phyloP scores from a whole-genome alignment of 2,113 vertebrate species.

The Lota lota region DNA sequence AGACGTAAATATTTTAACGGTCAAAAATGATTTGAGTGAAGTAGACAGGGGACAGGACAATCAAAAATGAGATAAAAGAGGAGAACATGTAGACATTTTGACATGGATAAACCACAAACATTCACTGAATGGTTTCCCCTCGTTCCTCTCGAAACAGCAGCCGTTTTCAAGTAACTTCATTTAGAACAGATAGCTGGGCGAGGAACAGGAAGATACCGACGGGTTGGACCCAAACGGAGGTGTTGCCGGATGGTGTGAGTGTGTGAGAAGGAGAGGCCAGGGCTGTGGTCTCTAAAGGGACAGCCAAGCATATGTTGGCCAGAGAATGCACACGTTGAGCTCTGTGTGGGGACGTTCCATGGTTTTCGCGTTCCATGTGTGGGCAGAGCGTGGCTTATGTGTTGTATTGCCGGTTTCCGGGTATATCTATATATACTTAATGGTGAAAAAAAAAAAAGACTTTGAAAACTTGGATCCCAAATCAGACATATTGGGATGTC shows the following conservation, averaged over 20 bases:
- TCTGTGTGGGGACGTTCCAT: background rate
- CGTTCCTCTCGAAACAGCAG: background rate
- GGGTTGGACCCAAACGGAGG: conserved; percentile 8
- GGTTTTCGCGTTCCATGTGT: background rate
- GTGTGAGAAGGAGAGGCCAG: conserved; percentile 33
- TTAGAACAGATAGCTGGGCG: conserved; percentile 21
- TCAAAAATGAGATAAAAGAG: conserved; percentile 16
- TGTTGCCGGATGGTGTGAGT: background rate
- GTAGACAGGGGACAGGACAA: conserved; percentile 25
- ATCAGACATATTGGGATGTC: conserved; percentile 6
- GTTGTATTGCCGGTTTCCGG: no score
- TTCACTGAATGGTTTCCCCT: conserved; percentile 18
- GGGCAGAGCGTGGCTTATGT: background rate
- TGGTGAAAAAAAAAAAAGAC: no score
- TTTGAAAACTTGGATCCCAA: no score
- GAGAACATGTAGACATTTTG: conserved; percentile 26
- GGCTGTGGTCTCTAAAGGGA: conserved; percentile 34
- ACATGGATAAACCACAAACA: conserved; percentile 19
- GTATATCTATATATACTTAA: no score
- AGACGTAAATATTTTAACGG: conserved; percentile 27
- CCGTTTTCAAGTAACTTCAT: conserved; percentile 29
- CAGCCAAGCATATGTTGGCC: conserved; percentile 37
- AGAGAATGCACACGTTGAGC: conserved; percentile 60
- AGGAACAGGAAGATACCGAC: background rate
- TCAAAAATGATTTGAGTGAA: conserved; percentile 13